These are phyloP conservation scores for Polydrusus pterygomalis DNA, from an alignment of 2,888 invertebrate genomes.

Conservation along the genomic window DNA sequence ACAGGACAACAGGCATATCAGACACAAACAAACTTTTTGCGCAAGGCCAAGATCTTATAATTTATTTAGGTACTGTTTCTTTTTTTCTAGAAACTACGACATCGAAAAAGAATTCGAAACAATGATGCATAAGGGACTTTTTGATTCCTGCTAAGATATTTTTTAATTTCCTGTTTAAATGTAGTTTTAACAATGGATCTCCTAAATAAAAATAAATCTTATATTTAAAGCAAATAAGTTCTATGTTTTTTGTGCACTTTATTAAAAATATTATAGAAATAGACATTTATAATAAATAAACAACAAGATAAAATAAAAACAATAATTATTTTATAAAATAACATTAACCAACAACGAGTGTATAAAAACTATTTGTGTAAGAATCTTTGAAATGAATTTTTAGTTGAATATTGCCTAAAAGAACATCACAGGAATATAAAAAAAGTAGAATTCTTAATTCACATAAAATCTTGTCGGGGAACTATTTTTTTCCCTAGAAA, in stretches of 20 bases:
- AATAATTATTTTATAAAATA: neutral
- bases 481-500: too few species aligned
- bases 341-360: neutral
- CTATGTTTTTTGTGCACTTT: conserved; percentile 19
- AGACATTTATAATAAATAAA: conserved; percentile 3
- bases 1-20: too few species aligned
- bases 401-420: too few species aligned
- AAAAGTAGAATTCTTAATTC: too few species aligned
- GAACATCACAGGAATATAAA: too few species aligned
- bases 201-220: neutral
- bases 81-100: conserved; percentile 57
- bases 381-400: too few species aligned
- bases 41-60: too few species aligned
- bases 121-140: conserved; percentile 55
- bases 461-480: too few species aligned
- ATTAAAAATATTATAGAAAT: conserved; percentile 30
- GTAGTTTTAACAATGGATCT: neutral
- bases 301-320: neutral
- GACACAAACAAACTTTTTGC: too few species aligned
- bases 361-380: neutral
- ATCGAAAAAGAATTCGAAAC: conserved; percentile 58
- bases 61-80: neutral
- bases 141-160: conserved; percentile 58
- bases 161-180: neutral
- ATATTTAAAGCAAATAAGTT: neutral